phyloP scores from a whole-genome alignment of 2,888 invertebrate genomes.

The Meliscaeva auricollis region DNA sequence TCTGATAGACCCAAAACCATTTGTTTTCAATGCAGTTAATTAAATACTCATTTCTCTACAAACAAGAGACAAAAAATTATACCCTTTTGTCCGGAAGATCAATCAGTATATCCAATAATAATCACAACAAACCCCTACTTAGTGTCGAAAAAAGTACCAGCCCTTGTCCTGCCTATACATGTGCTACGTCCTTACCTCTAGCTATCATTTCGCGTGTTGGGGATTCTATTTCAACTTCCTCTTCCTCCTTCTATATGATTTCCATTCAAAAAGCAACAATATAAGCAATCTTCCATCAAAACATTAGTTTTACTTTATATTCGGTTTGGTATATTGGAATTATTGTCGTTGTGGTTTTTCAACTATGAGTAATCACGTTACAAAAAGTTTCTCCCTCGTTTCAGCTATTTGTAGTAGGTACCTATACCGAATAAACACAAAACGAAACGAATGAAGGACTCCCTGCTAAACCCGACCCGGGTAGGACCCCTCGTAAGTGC shows the following conservation, averaged over 20 bases:
- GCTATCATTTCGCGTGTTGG: conserved; percentile 49
- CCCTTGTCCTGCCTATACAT: not conserved
- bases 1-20: no score
- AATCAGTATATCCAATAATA: conserved; percentile 27
- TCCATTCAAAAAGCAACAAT: conserved; percentile 11
- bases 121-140: conserved; percentile 20
- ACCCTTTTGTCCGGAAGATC: conserved; percentile 4
- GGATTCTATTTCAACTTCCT: conserved; percentile 39
- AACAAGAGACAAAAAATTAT: not conserved
- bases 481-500: conserved; percentile 39
- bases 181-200: no score
- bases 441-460: no score
- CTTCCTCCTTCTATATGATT: conserved; percentile 1
- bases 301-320: conserved; percentile 51
- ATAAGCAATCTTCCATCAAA: conserved; percentile 26
- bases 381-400: conserved; percentile 29
- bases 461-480: no score
- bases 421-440: no score
- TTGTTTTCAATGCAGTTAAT: no score
- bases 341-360: conserved; percentile 59
- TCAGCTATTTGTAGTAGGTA: not conserved
- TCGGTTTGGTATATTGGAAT: conserved; percentile 38
- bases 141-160: not conserved
- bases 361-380: conserved; percentile 62
- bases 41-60: conserved; percentile 22